These are phyloP conservation scores for Saguinus imperator DNA, from an alignment of 2,113 vertebrate genomes.

Conservation along the genomic window DNA sequence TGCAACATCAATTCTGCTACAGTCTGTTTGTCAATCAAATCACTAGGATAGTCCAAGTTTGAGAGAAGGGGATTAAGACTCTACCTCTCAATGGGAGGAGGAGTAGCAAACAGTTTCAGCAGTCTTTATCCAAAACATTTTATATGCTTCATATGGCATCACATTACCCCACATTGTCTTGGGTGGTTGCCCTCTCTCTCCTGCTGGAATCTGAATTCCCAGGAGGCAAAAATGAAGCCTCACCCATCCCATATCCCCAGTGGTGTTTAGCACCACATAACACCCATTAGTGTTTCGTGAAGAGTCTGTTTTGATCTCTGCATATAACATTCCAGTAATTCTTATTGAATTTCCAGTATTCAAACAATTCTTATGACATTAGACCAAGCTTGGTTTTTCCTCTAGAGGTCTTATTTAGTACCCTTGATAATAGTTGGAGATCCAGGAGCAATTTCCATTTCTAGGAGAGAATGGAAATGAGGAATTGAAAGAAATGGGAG, in stretches of 20 bases:
- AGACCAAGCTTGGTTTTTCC: neutral
- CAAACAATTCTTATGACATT: neutral
- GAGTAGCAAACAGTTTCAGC: neutral
- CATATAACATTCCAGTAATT: neutral
- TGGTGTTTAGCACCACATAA: neutral
- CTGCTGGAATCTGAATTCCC: neutral
- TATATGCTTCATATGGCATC: neutral
- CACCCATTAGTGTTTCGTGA: neutral
- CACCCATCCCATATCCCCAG: neutral
- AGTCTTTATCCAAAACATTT: neutral
- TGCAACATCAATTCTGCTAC: rapidly evolving
- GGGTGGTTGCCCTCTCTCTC: neutral
- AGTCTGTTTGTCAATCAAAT: neutral
- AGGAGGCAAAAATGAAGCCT: neutral
- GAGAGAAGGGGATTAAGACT: neutral
- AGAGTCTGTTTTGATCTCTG: neutral
- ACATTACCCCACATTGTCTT: neutral
- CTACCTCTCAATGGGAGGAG: neutral
- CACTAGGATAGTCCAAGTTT: neutral
- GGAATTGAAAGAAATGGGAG: neutral
- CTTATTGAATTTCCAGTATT: neutral
- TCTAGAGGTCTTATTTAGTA: neutral
- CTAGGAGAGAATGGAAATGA: neutral
- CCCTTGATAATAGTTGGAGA: too few species aligned
- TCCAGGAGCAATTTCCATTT: neutral